Base-by-base conservation (phyloP, 2,888 invertebrate genomes). In the Drosophila subsilvestris region DNA sequence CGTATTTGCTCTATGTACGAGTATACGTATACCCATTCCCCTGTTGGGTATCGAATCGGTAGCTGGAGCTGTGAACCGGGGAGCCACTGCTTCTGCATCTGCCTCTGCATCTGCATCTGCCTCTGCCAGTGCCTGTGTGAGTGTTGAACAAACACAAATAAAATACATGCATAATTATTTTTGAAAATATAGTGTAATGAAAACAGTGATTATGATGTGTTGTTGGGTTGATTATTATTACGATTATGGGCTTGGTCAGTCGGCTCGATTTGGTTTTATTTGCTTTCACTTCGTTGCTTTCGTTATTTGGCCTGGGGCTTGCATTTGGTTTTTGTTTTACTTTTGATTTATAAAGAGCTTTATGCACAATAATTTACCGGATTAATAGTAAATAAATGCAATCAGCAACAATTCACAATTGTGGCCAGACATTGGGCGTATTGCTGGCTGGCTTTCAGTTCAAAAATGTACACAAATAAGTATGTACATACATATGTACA, bases 81-180 rank as follows among this genome's bases (percentile, higher is more conserved):
- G 37, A 60, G 63, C 60, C n/a, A n/a, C n/a, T n/a, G n/a, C n/a
- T n/a, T 58, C 49, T 55, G 69, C 57, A 55, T 73, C 59, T 73
- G 63, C 69, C 37, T 2, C 0, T 14, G 37, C 37, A n/a, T 58
- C 49, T 55, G 69, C 57, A 55, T 73, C 59, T 73, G 63, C 69
- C 37, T 2, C 0, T 14, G 37, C 37, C 37, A 7, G 7, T 25
- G 25, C 6, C 9, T 25, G 25, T 27, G 2, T 37, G 76, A 88
- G 78, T 90, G 85, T 89, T 89, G 82, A 80, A 63, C 89, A 90
- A 89, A 89, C 76, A 85, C 79, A 87, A 88, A 88, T 88, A 86
- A 84, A 84, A 86, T 78, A 80, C 79, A 81, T 85, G 84, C 86
- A 85, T 89, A 88, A 89, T 89, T 89, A 89, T 88, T 90, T 86